These are phyloP conservation scores for Aleiodes alternator DNA, from an alignment of 2,888 invertebrate species.

Conservation along the genomic window DNA sequence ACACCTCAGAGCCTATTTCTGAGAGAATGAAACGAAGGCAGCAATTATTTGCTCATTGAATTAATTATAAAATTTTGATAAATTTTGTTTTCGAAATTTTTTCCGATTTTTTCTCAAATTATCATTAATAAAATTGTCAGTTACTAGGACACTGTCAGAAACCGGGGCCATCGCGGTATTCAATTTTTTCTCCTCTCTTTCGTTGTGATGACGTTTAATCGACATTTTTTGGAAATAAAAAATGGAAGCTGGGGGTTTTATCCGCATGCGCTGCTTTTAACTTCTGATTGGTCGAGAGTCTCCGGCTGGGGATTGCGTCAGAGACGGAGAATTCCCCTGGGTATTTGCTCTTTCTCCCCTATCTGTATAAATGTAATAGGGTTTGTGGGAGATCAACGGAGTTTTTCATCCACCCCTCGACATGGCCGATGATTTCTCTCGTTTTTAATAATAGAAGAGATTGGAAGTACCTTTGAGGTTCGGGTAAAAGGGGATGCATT, in stretches of 20 bases:
- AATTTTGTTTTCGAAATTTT: no score
- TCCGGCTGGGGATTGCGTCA: slow-evolving; percentile 61
- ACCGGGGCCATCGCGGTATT: no score
- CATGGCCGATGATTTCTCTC: slow-evolving; percentile 31
- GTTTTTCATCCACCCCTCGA: slow-evolving; percentile 32
- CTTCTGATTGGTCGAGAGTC: slow-evolving; percentile 68
- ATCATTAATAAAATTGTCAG: no score
- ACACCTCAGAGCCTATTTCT: no score
- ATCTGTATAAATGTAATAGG: slow-evolving; percentile 43
- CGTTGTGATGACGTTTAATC: not conserved
- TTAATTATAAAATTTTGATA: no score
- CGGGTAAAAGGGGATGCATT: no score
- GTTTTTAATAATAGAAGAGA: not conserved
- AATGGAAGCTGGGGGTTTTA: slow-evolving; percentile 60
- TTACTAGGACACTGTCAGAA: no score
- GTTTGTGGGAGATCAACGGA: slow-evolving; percentile 32
- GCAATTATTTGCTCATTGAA: no score
- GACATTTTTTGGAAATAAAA: slow-evolving; percentile 61
- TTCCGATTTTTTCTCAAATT: no score
- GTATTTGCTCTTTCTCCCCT: slow-evolving; percentile 28
- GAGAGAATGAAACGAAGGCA: no score
- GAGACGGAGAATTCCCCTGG: slow-evolving; percentile 52
- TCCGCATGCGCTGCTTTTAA: slow-evolving; percentile 72
- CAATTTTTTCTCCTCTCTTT: no score
- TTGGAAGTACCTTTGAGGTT: no score